Base-by-base conservation (phyloP, 2,888 invertebrate genomes). In the Volucella inflata region DNA sequence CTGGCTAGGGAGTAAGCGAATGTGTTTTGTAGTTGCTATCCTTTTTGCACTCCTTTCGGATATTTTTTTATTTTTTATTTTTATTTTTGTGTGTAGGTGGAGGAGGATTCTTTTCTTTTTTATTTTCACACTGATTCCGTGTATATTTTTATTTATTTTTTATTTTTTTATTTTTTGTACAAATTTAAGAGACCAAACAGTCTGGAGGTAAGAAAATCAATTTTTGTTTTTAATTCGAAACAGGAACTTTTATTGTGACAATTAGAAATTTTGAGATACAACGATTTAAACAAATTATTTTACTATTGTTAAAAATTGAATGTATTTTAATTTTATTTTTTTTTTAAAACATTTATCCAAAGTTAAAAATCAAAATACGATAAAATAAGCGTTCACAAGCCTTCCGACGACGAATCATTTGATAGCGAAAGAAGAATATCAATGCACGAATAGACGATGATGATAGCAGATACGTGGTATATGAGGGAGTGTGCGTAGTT, bases 401-500 rank as follows among this genome's bases (percentile, higher is more conserved):
- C 71, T 84, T 75, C 75, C 84, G 79, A 75, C 62, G 64, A 81
- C 55, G 85, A 72, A 77, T 76, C 85, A 85, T 85, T 85, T 81
- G 76, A 76, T 81, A 72, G 53, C 57, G 60, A 75, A 62, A 30
- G 67, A 62, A 53, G 17, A 71, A 48, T 57, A 75, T 53, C 64
- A 70, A 70, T 65, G 59, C 71, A 65, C 65, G 64, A 48, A 76
- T 70, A 70, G 68, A 48, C 70, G 65, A 46, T 46, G 79, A 79
- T 59, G 74, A 65, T 62, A 75, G 59, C 60, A 50, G 78, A 74
- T 60, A 17, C 30, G 38, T 57, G 68, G 57, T 80, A 40, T 65
- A 46, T 80, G 80, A 62, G 72, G 85, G 85, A 85, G 85, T 81
- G 81, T 85, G 85, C 85, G 85, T 85, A 85, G 76, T 85, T 65